Evolutionary conservation across 2,113 vertebrate genomes (phyloP).

Genomic region (Campylorhamphus procurvoides): DNA sequence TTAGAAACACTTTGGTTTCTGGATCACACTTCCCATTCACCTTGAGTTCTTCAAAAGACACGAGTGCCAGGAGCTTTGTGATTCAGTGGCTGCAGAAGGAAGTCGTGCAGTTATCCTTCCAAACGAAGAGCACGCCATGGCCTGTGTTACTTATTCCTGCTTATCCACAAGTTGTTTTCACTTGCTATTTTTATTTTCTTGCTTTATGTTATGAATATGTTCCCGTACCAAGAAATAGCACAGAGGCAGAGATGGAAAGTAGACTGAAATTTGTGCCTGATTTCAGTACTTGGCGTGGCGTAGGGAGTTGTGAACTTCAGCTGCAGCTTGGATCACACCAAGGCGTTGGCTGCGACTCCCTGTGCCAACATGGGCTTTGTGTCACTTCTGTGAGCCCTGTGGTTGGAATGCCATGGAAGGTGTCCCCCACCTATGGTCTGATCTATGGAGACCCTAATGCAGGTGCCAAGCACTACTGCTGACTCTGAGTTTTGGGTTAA

Average conservation of each 20-base stretch:
- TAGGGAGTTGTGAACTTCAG: background rate
- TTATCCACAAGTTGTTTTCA: background rate
- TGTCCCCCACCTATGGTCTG: background rate
- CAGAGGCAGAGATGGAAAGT: background rate
- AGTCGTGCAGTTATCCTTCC: background rate
- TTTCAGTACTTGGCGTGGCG: background rate
- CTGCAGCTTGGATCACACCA: background rate
- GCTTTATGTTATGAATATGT: rapidly evolving
- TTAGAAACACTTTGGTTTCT: background rate
- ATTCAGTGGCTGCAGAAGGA: background rate
- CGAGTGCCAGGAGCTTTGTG: background rate
- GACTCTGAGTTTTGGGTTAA: background rate
- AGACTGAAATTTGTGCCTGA: background rate
- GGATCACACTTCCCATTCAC: background rate
- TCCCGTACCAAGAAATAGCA: background rate
- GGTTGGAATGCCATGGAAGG: background rate
- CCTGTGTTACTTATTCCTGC: background rate
- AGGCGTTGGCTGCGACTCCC: rapidly evolving
- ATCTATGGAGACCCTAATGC: background rate
- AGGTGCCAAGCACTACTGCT: background rate
- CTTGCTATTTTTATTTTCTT: background rate
- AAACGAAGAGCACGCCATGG: background rate
- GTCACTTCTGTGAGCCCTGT: background rate
- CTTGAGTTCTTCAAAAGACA: background rate
- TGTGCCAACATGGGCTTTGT: rapidly evolving